phyloP scores from a whole-genome alignment of 2,888 invertebrate genomes.

The Molorchus minor region DNA sequence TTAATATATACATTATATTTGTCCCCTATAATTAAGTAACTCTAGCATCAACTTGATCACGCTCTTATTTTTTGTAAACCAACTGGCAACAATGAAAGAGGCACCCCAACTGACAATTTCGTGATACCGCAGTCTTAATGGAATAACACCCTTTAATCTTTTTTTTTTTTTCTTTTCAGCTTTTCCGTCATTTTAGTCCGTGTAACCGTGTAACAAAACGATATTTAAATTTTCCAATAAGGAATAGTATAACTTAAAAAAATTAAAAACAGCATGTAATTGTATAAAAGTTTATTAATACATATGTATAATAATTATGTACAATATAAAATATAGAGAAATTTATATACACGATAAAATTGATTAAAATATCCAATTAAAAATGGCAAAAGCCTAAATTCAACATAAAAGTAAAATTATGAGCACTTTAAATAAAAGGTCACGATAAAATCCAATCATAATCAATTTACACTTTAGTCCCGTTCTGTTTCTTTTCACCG shows the following conservation, averaged over 20 bases:
- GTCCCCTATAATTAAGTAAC: no score
- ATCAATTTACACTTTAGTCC: constrained; percentile 58
- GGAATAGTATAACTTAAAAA: background rate
- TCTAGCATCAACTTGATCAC: no score
- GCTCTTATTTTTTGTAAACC: no score
- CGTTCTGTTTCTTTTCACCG: constrained; percentile 64
- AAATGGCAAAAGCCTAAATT: constrained; percentile 39
- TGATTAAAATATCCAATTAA: constrained; percentile 30
- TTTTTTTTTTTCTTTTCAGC: no score
- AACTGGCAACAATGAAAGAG: no score
- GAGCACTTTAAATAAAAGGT: constrained; percentile 34
- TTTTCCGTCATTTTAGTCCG: no score
- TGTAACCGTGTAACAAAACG: no score
- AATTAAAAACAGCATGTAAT: background rate
- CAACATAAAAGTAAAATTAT: constrained; percentile 34
- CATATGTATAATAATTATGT: constrained; percentile 39
- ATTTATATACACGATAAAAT: constrained; percentile 43
- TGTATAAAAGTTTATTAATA: constrained; percentile 37
- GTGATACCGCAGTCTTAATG: no score
- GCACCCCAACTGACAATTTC: no score
- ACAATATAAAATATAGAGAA: constrained; percentile 49
- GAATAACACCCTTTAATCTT: no score
- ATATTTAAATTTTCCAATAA: no score
- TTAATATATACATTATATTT: no score
- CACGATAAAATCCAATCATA: constrained; percentile 8